Conservation (phyloP, 2,888 invertebrate species). For the Celastrina argiolus region DNA sequence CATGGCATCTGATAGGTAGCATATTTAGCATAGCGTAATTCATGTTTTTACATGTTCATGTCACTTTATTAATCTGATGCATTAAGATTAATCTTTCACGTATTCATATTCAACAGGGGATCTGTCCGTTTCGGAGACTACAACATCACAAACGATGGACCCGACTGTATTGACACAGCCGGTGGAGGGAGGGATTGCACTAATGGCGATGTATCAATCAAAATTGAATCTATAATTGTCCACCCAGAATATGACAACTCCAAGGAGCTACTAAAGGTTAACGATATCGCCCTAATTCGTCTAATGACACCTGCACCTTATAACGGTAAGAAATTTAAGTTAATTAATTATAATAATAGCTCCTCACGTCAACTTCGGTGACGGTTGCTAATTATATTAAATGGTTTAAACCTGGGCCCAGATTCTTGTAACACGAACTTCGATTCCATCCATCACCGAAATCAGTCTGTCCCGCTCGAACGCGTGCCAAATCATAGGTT, state of each 20-base stretch:
- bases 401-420: no score
- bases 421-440: no score
- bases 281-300: constrained; percentile 71
- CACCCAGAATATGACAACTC: constrained; percentile 56
- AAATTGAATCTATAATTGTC: constrained; percentile 53
- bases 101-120: constrained; percentile 30
- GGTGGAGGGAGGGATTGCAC: constrained; percentile 58
- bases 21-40: no score
- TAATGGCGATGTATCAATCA: constrained; percentile 52
- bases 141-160: constrained; percentile 49
- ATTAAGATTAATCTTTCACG: background rate
- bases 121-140: constrained; percentile 67
- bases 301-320: constrained; percentile 53
- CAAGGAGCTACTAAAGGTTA: constrained; percentile 28
- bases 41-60: no score
- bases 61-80: no score
- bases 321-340: constrained; percentile 52
- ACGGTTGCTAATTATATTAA: no score
- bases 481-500: no score
- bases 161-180: constrained; percentile 54
- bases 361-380: no score
- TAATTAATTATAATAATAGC: no score
- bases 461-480: no score
- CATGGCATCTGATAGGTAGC: no score
- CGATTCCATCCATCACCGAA: no score